phyloP scores from a whole-genome alignment of 2,888 invertebrate species.

The Imbricaverruca yamaguchii region DNA sequence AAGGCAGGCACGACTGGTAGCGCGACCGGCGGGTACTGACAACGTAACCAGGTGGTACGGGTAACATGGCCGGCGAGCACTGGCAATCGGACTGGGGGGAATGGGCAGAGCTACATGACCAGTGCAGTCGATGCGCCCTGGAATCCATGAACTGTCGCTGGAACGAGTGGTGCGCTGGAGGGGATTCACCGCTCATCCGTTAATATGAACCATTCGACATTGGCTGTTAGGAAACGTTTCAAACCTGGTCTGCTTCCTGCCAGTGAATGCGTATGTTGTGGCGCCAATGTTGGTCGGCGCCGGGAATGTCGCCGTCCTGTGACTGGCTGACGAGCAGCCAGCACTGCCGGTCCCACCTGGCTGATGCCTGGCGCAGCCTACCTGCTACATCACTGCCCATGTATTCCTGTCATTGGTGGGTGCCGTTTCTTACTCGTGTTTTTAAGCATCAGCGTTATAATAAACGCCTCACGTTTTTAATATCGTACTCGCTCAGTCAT shows the following conservation, averaged over 20 bases:
- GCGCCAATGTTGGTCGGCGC: background rate
- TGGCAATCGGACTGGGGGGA: too few relatives aligned
- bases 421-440: background rate
- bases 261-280: background rate
- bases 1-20: background rate
- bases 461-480: background rate
- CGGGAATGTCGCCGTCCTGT: background rate
- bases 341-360: background rate
- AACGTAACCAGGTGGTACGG: too few relatives aligned
- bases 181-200: too few relatives aligned
- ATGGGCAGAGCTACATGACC: too few relatives aligned
- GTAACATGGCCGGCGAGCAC: too few relatives aligned
- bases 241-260: background rate
- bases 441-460: background rate
- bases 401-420: background rate
- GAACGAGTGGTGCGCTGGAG: too few relatives aligned
- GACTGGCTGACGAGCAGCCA: background rate
- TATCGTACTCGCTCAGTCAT: background rate
- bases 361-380: background rate
- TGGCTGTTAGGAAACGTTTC: background rate
- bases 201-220: too few relatives aligned
- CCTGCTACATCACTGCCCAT: background rate
- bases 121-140: too few relatives aligned
- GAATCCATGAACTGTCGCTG: too few relatives aligned
- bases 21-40: too few relatives aligned